These are phyloP conservation scores for Sterna hirundo DNA, from an alignment of 2,113 vertebrate species.

Conservation along the genomic window DNA sequence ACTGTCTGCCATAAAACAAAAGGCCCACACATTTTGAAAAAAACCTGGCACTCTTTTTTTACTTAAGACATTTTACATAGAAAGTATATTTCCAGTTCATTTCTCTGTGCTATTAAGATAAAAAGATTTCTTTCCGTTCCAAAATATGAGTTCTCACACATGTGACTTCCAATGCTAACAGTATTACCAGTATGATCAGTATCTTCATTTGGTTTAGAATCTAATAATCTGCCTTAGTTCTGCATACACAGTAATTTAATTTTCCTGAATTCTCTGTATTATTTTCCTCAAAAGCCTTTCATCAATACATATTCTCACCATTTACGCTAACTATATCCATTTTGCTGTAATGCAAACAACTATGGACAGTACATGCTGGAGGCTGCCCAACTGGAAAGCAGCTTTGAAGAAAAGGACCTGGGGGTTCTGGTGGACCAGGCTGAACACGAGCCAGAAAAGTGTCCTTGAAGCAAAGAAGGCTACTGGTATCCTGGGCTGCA, in stretches of 20 bases:
- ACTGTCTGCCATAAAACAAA: neutral
- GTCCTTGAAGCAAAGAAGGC: neutral
- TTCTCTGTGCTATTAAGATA: neutral
- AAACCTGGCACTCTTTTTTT: neutral
- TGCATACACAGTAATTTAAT: neutral
- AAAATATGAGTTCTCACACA: neutral
- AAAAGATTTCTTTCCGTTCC: neutral
- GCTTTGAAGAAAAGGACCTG: neutral
- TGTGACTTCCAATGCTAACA: neutral
- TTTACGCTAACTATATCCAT: neutral
- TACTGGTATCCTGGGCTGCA: neutral
- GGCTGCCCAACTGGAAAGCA: neutral
- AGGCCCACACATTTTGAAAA: neutral
- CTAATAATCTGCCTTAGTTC: neutral
- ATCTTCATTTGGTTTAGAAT: neutral
- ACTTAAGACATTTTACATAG: neutral
- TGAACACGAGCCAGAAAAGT: neutral
- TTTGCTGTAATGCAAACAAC: neutral
- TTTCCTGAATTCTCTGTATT: neutral
- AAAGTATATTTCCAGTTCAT: neutral
- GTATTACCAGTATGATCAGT: neutral
- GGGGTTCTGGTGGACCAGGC: neutral
- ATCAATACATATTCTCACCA: neutral
- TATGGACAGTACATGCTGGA: neutral
- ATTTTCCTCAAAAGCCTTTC: neutral